Evolutionary conservation across 2,113 vertebrate genomes (phyloP), one percentile per base, ranked within the genome.

Genomic region (Pangasianodon gigas): DNA sequence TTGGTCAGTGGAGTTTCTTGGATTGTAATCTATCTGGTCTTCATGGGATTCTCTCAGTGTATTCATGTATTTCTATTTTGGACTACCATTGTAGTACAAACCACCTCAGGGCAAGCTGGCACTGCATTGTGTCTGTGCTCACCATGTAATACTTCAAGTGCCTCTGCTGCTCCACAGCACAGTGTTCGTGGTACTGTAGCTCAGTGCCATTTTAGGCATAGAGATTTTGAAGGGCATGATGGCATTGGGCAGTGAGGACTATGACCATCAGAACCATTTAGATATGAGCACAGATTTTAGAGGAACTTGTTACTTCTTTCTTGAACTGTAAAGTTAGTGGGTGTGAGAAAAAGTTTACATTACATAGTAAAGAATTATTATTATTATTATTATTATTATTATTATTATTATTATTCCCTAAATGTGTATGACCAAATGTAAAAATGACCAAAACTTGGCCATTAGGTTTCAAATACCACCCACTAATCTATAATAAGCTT

Each of bases 51-150:
- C 82, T 84, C 56, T 44, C 37, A 14, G n/a, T 84, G 16, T 84
- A 41, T 84, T 84, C 24, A 26, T 60, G 54, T 84, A 60, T 60
- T 60, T 60, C 54, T 84, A 84, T 84, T 84, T 84, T 60, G 4
- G 54, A 60, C 81, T 14, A 6, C 11, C 11, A 7, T 51, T 84
- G 32, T 26, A 44, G 81, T 41, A 14, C 32, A 60, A 24, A 41
- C 54, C 81, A 58, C 54, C 81, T 24, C n/a, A 14, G 54, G 52
- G 81, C 32, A 44, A 60, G 81, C 54, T 84, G 81, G 81, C 54
- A 84, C 32, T 44, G 81, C 54, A 44, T 24, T 84, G 19, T 84
- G 81, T 82, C 29, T 82, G 80, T 37, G 51, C 46, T 77, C 74
- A 46, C 41, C 48, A 51, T 13, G 13, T 41, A 56, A 10, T 5